Evolutionary conservation across 2,113 vertebrate species (phyloP).

Genomic region (Rissa tridactyla): DNA sequence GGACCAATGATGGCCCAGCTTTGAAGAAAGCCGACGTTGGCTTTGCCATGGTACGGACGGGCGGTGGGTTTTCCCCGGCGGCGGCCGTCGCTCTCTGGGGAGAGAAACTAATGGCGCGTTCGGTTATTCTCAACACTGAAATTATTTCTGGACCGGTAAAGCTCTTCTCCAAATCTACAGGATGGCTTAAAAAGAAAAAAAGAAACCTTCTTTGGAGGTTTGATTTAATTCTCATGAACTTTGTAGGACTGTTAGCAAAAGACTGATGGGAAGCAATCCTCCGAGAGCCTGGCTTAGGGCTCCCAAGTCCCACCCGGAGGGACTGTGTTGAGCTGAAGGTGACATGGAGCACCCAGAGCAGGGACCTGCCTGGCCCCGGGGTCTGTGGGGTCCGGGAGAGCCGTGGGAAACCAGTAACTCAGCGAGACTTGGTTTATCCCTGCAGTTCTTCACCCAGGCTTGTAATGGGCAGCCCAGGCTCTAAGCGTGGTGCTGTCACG

Average conservation of each 20-base stretch:
- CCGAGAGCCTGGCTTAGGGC: background rate
- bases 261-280: background rate
- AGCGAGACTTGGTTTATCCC: background rate
- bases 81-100: accelerated
- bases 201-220: background rate
- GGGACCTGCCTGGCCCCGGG: background rate
- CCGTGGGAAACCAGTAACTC: background rate
- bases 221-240: background rate
- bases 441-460: background rate
- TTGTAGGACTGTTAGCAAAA: accelerated
- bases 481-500: accelerated
- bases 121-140: background rate
- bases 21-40: constrained; percentile 98
- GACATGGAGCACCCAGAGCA: background rate
- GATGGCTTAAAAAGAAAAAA: background rate
- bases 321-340: background rate
- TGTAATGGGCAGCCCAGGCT: background rate
- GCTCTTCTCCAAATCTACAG: background rate
- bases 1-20: constrained; percentile 95
- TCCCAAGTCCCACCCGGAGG: background rate
- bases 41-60: constrained; percentile 90
- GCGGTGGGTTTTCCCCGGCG: accelerated
- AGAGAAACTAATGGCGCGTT: accelerated
- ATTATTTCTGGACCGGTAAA: accelerated
- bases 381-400: background rate